Base-by-base conservation (phyloP, 2,797 vertebrate species). In the Acanthurus lineatus region DNA sequence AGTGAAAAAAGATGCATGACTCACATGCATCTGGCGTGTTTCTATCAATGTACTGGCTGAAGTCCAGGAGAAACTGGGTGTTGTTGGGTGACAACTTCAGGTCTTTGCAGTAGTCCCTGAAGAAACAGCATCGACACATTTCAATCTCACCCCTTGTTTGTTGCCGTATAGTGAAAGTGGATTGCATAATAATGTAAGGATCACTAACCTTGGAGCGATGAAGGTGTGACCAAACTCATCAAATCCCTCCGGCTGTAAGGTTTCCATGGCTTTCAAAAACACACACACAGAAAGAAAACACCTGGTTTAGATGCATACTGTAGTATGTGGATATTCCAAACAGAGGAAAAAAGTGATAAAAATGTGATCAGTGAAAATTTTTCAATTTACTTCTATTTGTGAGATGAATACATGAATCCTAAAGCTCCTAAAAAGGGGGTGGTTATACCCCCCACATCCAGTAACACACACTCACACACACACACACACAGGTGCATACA, bases 91-190 rank as follows among this genome's bases (percentile, higher is more conserved):
- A 96, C 87, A 96, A 84, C 93, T 97, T 98, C 88, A 99, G 92
- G 48, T 97, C 97, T 73, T 83, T 97, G 93, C 98, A 99, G 89
- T 98, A 99, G 77, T 97, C 97, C 94, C 98, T 99, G 78, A 76
- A 83, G 81, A 90, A 86, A 92, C 81, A 83, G 53, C 28, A 67
- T 69, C n/a, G 35, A 60, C 87, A 57, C 73, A 62, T 56, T 77
- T 68, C 32, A 84, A 57, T 69, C 16, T 60, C 28, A 45, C 28
- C 45, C 12, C 17, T 35, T 47, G 47, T 77, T 51, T 71, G 45
- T 22, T 72, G 28, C 28, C 19, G 8, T 40, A 9, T 12, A 38
- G 22, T 48, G 20, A 40, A 59, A 38, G 20, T 56, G 57, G 17
- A 12, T 0, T 63, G 12, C 28, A 22, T 48, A 59, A 22, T 42